Percentiles rank a stretch among this genome's conserved stretches.
phyloP scores from a whole-genome alignment of 1,140 invertebrate genomes.

The Musca domestica region DNA sequence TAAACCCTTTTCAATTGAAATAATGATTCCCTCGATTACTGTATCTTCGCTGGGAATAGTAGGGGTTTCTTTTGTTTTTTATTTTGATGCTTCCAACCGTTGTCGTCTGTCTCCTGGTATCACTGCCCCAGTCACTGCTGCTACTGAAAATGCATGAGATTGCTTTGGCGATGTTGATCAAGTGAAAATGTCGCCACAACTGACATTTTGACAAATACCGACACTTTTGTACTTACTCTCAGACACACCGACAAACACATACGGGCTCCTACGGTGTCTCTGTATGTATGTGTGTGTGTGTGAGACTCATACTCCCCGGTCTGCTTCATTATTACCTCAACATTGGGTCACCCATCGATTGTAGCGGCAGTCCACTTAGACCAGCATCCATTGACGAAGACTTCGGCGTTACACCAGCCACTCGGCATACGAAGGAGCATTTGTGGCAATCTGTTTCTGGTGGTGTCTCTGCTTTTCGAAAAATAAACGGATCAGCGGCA shows the following conservation, averaged over 20 bases:
- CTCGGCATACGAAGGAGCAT: not conserved
- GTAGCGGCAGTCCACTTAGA: too few relatives aligned
- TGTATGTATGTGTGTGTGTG: not conserved
- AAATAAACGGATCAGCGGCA: not conserved
- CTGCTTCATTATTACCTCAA: not conserved
- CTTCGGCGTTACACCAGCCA: not conserved
- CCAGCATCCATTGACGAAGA: too few relatives aligned
- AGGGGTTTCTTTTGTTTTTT: too few relatives aligned
- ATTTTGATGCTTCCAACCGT: not conserved
- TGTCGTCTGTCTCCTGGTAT: not conserved
- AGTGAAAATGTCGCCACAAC: constrained; percentile 19
- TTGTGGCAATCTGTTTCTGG: not conserved
- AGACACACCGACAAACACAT: not conserved
- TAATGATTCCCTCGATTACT: too few relatives aligned
- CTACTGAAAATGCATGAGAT: not conserved
- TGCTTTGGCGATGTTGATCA: constrained; percentile 20
- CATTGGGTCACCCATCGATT: not conserved
- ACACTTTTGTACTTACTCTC: constrained; percentile 18
- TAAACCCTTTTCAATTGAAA: too few relatives aligned
- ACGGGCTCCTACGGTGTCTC: not conserved
- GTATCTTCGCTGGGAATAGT: too few relatives aligned
- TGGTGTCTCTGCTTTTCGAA: not conserved
- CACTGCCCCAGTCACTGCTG: constrained; percentile 10
- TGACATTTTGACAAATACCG: constrained; percentile 27
- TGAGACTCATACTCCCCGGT: not conserved